Percentiles rank a stretch among this genome's conserved stretches.
Evolutionary conservation across 1,140 invertebrate genomes (phyloP).

Genomic region (Ips nitidus): DNA sequence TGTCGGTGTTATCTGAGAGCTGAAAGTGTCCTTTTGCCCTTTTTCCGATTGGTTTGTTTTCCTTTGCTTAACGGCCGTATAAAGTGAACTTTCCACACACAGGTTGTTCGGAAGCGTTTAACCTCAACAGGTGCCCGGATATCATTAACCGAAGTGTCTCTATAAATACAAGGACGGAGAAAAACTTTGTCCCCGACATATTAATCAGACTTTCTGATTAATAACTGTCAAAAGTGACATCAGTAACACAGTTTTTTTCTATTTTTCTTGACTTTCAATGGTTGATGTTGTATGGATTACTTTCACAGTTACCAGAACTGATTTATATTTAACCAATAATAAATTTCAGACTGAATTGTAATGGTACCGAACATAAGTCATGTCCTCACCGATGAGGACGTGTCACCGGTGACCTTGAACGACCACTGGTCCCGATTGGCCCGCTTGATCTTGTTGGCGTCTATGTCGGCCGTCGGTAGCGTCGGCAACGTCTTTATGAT

Average conservation of each 20-base stretch:
- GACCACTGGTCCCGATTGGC: slow-evolving; percentile 70
- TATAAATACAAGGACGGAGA: too few species aligned
- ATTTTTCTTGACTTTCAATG: background rate
- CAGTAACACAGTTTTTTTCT: background rate
- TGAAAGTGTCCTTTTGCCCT: background rate
- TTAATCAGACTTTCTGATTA: too few species aligned
- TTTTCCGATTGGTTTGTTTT: too few species aligned
- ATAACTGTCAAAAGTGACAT: background rate
- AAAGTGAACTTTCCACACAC: too few species aligned
- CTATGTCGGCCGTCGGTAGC: slow-evolving; percentile 67
- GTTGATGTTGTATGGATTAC: too few species aligned
- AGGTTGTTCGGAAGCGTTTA: too few species aligned
- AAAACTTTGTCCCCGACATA: too few species aligned
- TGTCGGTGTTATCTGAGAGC: background rate
- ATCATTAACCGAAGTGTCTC: too few species aligned
- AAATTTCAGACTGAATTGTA: background rate
- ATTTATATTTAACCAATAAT: too few species aligned
- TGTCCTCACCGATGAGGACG: slow-evolving; percentile 40
- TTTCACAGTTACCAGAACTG: too few species aligned
- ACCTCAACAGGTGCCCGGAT: too few species aligned
- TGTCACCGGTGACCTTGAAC: slow-evolving; percentile 65
- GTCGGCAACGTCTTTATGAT: slow-evolving; percentile 78
- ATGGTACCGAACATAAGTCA: slow-evolving; percentile 43
- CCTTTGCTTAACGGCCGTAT: too few species aligned
- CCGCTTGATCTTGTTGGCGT: slow-evolving; percentile 65